Base-by-base conservation (phyloP, 2,888 invertebrate genomes). In the Neoaliturus tenellus region DNA sequence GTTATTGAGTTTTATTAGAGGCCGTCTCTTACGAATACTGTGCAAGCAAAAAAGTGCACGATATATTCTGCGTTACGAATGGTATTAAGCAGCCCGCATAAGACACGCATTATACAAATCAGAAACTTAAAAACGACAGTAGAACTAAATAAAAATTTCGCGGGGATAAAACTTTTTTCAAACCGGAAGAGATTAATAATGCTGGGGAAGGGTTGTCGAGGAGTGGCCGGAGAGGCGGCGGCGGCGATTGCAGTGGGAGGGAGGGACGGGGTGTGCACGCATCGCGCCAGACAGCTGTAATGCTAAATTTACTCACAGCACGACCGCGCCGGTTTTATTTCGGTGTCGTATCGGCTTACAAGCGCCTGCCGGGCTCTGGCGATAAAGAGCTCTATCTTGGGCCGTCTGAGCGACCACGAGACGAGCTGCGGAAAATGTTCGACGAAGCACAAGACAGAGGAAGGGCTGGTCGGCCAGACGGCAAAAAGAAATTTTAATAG, bases 191-290 rank as follows among this genome's bases (percentile, higher is more conserved):
- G 23, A 8, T 23, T 23, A 55, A 23, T 55, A 55, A 55, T 55
- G 20, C 14, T 25, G 14, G 55, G 5, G 3, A 82, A 48, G 69
- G 71, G 44, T 31, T 31, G 82, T 23, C 14, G 78, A 25, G 55
- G 78, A 31, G 78, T 4, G 83, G 25, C 1, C 23, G 55, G 20
- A 71, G 41, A n/a, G 23, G 44, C 33, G 67, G 55, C 28, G 58
- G 58, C 20, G 73, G 33, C 55, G 51, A 62, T 17, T 14, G n/a
- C n/a, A n/a, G n/a, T n/a, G 44, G 83, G 69, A 51, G 55, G 51
- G 83, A 58, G 44, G 78, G 51, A 71, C 80, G 83, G 35, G 69
- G 48, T 23, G 28, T 80, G 69, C 17, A 55, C 82, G 75, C 62
- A 55, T 28, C n/a, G 35, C 58, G 44, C 82, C 48, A 44, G 71